These are phyloP conservation scores for Apoda limacodes DNA, from an alignment of 2,888 invertebrate genomes.

Conservation along the genomic window DNA sequence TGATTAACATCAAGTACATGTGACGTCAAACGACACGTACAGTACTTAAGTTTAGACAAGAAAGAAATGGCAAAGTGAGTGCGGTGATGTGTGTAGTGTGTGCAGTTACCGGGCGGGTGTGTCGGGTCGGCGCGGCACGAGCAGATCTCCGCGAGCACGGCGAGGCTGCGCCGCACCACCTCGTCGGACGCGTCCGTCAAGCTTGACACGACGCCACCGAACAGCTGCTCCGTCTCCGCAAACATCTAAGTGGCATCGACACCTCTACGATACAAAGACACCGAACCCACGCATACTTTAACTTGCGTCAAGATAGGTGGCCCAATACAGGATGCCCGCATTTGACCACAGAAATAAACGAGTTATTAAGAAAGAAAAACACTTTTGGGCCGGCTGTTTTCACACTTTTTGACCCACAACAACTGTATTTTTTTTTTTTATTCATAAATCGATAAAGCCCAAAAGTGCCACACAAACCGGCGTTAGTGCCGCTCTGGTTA, in stretches of 20 bases:
- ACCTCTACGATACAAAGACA: too few species aligned
- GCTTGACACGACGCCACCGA: conserved; percentile 83
- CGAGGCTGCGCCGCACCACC: conserved; percentile 93
- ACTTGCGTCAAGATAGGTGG: too few species aligned
- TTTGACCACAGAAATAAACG: too few species aligned
- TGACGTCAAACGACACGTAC: too few species aligned
- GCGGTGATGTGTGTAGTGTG: conserved; percentile 1
- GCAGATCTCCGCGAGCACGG: conserved; percentile 88
- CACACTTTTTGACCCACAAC: not conserved
- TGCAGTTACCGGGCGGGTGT: conserved; percentile 3
- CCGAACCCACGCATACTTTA: too few species aligned
- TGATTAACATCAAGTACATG: too few species aligned
- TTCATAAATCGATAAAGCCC: too few species aligned
- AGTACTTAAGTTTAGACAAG: not conserved
- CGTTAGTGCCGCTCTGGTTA: too few species aligned
- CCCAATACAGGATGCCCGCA: too few species aligned
- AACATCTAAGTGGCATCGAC: too few species aligned
- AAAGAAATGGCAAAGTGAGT: not conserved
- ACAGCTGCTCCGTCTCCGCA: conserved; percentile 76
- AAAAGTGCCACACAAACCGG: too few species aligned
- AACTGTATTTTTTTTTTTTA: not conserved
- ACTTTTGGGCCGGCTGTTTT: not conserved
- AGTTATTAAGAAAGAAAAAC: too few species aligned
- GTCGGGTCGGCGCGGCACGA: conserved; percentile 30
- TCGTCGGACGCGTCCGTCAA: conserved; percentile 94